Evolutionary conservation across 2,797 vertebrate genomes (phyloP).

Genomic region (Spinus olivaceus): DNA sequence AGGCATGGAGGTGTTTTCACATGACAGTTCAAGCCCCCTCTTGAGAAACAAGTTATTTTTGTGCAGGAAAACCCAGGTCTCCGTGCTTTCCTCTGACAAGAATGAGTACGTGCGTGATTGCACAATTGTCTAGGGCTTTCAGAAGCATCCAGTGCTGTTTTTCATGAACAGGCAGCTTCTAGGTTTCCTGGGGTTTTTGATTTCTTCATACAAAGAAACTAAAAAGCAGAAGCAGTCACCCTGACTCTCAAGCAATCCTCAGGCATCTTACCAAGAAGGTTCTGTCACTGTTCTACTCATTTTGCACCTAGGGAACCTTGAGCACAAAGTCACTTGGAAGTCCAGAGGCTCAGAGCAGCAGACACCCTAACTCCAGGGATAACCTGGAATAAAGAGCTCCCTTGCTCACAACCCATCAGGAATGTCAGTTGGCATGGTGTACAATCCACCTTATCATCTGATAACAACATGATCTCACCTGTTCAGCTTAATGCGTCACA

Average conservation of each 20-base stretch:
- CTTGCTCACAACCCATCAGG: not conserved
- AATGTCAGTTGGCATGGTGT: rapidly evolving
- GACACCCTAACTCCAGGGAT: not conserved
- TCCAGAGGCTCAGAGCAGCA: not conserved
- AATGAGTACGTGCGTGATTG: not conserved
- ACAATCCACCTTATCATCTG: not conserved
- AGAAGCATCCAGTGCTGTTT: not conserved
- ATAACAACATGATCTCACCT: not conserved
- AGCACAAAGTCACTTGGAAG: not conserved
- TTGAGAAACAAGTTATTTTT: not conserved
- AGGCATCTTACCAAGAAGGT: not conserved
- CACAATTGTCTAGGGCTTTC: not conserved
- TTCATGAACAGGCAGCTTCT: not conserved
- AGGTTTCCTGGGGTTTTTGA: not conserved
- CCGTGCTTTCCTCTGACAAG: not conserved
- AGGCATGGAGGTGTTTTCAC: not conserved
- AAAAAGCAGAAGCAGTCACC: not conserved
- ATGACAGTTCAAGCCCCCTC: not conserved
- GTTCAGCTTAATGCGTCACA: not conserved
- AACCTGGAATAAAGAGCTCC: not conserved
- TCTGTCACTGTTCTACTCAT: not conserved
- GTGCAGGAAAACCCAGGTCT: not conserved
- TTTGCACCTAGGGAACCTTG: not conserved
- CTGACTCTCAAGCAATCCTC: not conserved
- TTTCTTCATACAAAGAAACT: not conserved